A percentile compares a stretch with the other conserved stretches of the same genome.
These are phyloP conservation scores for Loxodonta africana DNA, from an alignment of 2,113 vertebrate species.

Conservation along the genomic window DNA sequence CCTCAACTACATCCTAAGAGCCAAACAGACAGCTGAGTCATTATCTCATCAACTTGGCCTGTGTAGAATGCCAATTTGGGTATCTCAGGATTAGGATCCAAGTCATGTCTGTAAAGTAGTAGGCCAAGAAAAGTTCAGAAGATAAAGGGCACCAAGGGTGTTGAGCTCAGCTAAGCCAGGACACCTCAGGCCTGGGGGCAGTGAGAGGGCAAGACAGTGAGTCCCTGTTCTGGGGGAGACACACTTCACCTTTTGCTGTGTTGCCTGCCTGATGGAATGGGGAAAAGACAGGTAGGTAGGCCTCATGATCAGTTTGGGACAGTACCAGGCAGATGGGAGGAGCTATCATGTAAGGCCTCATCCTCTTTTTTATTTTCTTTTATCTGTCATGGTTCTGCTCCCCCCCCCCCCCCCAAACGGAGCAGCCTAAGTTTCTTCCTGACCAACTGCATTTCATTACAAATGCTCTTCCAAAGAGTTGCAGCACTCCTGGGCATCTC, in stretches of 20 bases:
- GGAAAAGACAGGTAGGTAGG: no score
- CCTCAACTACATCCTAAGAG: conserved; percentile 45
- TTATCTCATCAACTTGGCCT: conserved; percentile 57
- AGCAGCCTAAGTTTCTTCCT: neutral
- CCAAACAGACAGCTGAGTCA: conserved; percentile 66
- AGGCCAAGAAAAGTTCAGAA: neutral
- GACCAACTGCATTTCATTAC: neutral
- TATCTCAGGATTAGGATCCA: neutral
- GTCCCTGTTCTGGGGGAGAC: neutral
- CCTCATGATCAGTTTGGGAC: neutral
- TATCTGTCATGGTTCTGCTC: neutral
- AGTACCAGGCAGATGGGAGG: rapidly evolving
- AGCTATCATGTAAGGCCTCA: rapidly evolving
- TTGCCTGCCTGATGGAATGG: neutral
- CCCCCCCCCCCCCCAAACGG: neutral
- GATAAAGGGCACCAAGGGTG: neutral
- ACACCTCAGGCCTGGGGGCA: neutral
- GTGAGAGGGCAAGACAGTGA: no score
- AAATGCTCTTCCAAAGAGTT: rapidly evolving
- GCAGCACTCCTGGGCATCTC: neutral
- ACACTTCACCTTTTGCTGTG: neutral
- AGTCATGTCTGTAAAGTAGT: neutral
- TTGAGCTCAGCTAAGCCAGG: neutral
- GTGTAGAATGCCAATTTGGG: neutral
- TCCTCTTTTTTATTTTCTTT: neutral